A percentile compares a stretch with the other conserved stretches of the same genome.
These are phyloP conservation scores for Mimumesa dahlbomi DNA, from an alignment of 2,888 invertebrate species.

Conservation along the genomic window DNA sequence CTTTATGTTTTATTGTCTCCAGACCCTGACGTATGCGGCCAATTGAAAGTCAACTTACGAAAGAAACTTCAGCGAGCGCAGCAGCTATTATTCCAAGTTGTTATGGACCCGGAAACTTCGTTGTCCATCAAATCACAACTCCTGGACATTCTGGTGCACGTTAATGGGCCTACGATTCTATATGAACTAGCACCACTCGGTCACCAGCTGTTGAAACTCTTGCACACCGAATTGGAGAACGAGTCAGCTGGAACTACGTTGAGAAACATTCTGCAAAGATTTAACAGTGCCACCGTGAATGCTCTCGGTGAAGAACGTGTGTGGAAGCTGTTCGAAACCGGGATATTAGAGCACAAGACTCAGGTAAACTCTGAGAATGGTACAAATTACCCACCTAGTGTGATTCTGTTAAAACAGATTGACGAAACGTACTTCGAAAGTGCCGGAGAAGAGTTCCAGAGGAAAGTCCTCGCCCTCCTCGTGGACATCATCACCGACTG, in stretches of 20 bases:
- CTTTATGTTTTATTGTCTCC: slow-evolving; percentile 84
- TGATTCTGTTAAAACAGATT: slow-evolving; percentile 83
- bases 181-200: slow-evolving; percentile 76
- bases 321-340: slow-evolving; percentile 83
- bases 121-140: slow-evolving; percentile 81
- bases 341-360: slow-evolving; percentile 82
- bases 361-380: slow-evolving; percentile 80
- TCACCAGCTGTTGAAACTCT: slow-evolving; percentile 71
- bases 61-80: slow-evolving; percentile 65
- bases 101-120: slow-evolving; percentile 79
- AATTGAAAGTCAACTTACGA: slow-evolving; percentile 60
- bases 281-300: slow-evolving; percentile 82
- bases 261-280: slow-evolving; percentile 82
- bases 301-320: slow-evolving; percentile 80
- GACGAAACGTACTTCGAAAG: slow-evolving; percentile 82
- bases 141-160: slow-evolving; percentile 80
- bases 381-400: slow-evolving; percentile 79
- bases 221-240: slow-evolving; percentile 67
- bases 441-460: slow-evolving; percentile 61
- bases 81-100: slow-evolving; percentile 70
- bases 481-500: slow-evolving; percentile 76
- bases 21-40: slow-evolving; percentile 79
- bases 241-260: slow-evolving; percentile 81
- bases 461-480: slow-evolving; percentile 69
- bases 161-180: slow-evolving; percentile 81